Conservation (phyloP, 2,888 invertebrate species). For the Boloria euphrosyne region DNA sequence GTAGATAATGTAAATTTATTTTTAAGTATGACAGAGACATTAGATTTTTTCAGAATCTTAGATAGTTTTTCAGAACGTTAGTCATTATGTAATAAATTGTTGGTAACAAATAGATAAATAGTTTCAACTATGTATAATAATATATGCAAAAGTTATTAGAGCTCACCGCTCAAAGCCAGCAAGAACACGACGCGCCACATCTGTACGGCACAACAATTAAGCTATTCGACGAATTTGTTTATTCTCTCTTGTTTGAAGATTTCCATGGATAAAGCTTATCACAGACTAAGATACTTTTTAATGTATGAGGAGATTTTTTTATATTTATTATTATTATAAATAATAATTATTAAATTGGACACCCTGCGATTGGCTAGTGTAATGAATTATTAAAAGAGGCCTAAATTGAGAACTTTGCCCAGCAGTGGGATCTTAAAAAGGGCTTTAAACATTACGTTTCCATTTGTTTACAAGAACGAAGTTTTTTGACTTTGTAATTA, state of each 20-base stretch:
- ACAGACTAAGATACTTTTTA: not conserved
- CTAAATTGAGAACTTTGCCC: too few relatives aligned
- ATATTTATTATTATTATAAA: not conserved
- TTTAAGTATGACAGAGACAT: too few relatives aligned
- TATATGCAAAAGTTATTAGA: slow-evolving; percentile 32
- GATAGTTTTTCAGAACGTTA: too few relatives aligned
- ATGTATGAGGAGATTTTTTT: not conserved
- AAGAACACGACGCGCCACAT: slow-evolving; percentile 30
- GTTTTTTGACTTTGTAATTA: too few relatives aligned
- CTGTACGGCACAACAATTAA: slow-evolving; percentile 30
- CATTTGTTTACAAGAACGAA: too few relatives aligned
- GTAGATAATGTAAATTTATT: too few relatives aligned
- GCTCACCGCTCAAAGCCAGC: slow-evolving; percentile 29
- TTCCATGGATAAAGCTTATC: slow-evolving; percentile 16
- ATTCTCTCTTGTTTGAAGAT: slow-evolving; percentile 24
- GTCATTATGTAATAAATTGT: not conserved
- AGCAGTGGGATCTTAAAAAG: too few relatives aligned
- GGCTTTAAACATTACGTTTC: too few relatives aligned
- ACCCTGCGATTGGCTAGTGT: too few relatives aligned
- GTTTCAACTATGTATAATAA: slow-evolving; percentile 29
- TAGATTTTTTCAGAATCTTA: too few relatives aligned
- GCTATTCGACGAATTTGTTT: slow-evolving; percentile 24
- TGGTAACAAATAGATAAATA: not conserved
- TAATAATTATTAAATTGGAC: too few relatives aligned
- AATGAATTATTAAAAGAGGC: too few relatives aligned